Base-by-base conservation (phyloP, 2,113 vertebrate genomes). In the Crypturellus undulatus region DNA sequence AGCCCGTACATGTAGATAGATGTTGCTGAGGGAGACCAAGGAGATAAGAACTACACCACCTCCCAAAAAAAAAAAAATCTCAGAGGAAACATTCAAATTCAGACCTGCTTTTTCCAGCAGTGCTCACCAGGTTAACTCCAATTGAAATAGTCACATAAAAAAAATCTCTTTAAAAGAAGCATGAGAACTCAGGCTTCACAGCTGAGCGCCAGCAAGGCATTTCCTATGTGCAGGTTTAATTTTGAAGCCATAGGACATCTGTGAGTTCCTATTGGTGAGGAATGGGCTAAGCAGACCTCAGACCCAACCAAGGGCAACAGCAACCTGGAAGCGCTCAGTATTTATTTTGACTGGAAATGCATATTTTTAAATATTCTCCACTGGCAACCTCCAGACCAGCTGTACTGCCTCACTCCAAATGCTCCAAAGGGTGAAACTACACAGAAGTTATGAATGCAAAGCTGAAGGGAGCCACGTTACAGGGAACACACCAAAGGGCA, bases 11-110 rank as follows among this genome's bases (percentile, higher is more conserved):
- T 8, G 47, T 78, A 95, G 81, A 91, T 81, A 94, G 69, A 79
- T 36, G 79, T 93, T 95, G 86, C 88, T 88, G 92, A 89, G 73
- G 92, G 94, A 94, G 79, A 90, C 69, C 71, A 58, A 71, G 30
- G 79, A 80, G 90, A 86, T 95, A 93, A 93, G 88, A 84, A 84
- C 68, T 88, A 49, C 54, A 84, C 62, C 40, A 78, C 49, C 47
- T 40, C 54, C 90, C 21, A 20, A 22, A 10, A 3, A 1, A 59
- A 20, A 22, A 10, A 3, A 1, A 59, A 94, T 79, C 75, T 90
- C 83, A 63, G 79, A 76, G 76, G 62, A 93, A 91, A 12, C 0
- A 0, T 25, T 85, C 59, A n/a, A 40, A 90, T 90, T 58, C 90
- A 95, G 92, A 67, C 65, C 70, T 70, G 69, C 40, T 54, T 94